Evolutionary conservation across 2,888 invertebrate genomes (phyloP).

Genomic region (Cephonodes hylas): DNA sequence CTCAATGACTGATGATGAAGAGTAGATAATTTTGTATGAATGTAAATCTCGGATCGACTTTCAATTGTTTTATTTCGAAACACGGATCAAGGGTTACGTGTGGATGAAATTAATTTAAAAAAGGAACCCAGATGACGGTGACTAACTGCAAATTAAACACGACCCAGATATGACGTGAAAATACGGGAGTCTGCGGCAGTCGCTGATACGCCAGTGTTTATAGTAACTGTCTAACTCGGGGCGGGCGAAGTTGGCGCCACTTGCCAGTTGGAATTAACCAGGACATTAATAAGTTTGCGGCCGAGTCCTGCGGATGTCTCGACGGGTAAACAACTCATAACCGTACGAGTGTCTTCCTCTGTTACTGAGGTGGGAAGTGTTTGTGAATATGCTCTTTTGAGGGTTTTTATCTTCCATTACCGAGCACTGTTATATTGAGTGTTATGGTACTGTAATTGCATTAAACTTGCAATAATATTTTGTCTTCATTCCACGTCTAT

Average conservation of each 20-base stretch:
- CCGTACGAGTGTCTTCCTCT: background rate
- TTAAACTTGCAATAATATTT: too few species aligned
- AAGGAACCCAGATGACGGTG: too few species aligned
- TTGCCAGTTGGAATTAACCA: slow-evolving; percentile 40
- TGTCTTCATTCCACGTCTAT: too few species aligned
- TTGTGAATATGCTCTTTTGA: background rate
- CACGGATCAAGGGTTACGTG: too few species aligned
- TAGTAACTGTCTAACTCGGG: slow-evolving; percentile 15
- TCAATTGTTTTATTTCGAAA: too few species aligned
- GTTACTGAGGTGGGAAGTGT: background rate
- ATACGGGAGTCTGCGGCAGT: background rate
- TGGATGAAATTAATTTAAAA: too few species aligned
- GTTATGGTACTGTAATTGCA: too few species aligned
- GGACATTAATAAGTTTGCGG: slow-evolving; percentile 40
- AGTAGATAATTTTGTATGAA: too few species aligned
- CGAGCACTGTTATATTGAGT: too few species aligned
- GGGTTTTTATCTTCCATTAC: background rate
- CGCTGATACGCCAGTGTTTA: background rate
- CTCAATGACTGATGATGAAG: too few species aligned
- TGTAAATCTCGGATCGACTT: too few species aligned
- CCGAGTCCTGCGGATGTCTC: slow-evolving; percentile 24
- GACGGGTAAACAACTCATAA: slow-evolving; percentile 22
- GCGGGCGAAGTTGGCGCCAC: slow-evolving; percentile 23
- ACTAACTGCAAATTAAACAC: too few species aligned
- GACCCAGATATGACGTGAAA: background rate